Conservation (phyloP, 2,113 vertebrate species). For the Gorsachius goisagi region DNA sequence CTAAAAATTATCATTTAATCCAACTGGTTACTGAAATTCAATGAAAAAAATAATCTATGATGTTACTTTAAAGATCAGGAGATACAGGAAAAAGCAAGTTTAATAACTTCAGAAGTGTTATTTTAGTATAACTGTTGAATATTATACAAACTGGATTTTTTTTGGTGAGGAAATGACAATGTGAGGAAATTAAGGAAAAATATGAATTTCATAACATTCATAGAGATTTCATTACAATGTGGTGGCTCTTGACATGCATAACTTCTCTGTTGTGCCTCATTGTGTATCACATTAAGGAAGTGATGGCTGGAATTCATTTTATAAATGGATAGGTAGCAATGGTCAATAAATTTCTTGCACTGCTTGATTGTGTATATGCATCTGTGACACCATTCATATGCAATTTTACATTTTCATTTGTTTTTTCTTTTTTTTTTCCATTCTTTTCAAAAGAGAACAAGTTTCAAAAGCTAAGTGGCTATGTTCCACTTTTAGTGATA, state of each 20-base stretch:
- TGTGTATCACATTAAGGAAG: slow-evolving; percentile 49
- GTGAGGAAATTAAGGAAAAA: not conserved
- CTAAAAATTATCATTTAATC: not conserved
- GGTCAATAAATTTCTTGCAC: slow-evolving; percentile 29
- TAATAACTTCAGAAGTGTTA: not conserved
- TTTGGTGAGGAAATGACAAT: not conserved
- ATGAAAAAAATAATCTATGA: not conserved
- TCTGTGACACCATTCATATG: not conserved
- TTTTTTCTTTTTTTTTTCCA: not conserved
- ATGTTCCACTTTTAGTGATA: not conserved
- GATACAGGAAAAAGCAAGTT: not conserved
- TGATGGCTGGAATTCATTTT: slow-evolving; percentile 31
- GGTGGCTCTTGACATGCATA: not conserved
- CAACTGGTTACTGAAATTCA: not conserved
- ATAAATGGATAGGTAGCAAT: not conserved
- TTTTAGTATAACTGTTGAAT: not conserved
- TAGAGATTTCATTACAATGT: not conserved
- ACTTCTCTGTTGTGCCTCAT: slow-evolving; percentile 30
- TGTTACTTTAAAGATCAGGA: not conserved
- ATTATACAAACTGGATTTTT: not conserved
- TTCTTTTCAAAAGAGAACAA: not conserved
- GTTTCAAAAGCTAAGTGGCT: not conserved
- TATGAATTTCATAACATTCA: not conserved
- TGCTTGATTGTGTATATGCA: not conserved
- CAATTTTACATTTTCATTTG: not conserved